phyloP scores from a whole-genome alignment of 1,140 invertebrate genomes.

The Melipona quadrifasciata region DNA sequence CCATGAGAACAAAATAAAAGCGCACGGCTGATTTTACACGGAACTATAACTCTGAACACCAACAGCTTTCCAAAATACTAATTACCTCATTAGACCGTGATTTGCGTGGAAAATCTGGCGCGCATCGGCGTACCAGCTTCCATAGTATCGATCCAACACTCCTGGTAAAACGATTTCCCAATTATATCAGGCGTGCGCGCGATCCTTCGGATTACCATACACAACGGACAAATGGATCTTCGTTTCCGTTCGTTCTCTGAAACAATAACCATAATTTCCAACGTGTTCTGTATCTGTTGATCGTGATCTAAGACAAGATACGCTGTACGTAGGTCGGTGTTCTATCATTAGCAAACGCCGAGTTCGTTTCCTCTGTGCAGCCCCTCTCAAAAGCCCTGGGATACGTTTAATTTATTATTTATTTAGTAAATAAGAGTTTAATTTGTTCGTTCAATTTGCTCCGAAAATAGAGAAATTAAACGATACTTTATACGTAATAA shows the following conservation, averaged over 20 bases:
- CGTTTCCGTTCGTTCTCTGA: background rate
- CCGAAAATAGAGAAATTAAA: too few relatives aligned
- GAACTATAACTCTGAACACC: background rate
- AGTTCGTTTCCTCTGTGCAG: slow-evolving; percentile 12
- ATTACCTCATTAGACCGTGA: background rate
- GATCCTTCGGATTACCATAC: background rate
- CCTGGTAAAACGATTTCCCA: background rate
- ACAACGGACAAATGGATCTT: slow-evolving; percentile 1
- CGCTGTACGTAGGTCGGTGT: background rate
- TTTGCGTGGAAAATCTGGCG: background rate
- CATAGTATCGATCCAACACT: background rate
- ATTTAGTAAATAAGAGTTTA: too few relatives aligned
- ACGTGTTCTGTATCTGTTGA: background rate
- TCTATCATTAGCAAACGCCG: slow-evolving; percentile 41
- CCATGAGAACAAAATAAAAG: background rate
- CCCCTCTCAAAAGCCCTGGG: too few relatives aligned
- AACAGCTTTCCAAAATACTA: background rate
- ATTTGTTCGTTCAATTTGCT: too few relatives aligned
- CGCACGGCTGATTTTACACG: background rate
- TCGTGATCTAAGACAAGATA: slow-evolving; percentile 29
- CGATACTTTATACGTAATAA: too few relatives aligned
- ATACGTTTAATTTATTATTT: too few relatives aligned
- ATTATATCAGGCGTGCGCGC: background rate
- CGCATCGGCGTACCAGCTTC: background rate
- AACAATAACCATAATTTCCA: slow-evolving; percentile 12